A percentile compares a stretch with the other conserved stretches of the same genome.
phyloP scores from a whole-genome alignment of 2,113 vertebrate genomes.

The Tricholaema leucomelas region DNA sequence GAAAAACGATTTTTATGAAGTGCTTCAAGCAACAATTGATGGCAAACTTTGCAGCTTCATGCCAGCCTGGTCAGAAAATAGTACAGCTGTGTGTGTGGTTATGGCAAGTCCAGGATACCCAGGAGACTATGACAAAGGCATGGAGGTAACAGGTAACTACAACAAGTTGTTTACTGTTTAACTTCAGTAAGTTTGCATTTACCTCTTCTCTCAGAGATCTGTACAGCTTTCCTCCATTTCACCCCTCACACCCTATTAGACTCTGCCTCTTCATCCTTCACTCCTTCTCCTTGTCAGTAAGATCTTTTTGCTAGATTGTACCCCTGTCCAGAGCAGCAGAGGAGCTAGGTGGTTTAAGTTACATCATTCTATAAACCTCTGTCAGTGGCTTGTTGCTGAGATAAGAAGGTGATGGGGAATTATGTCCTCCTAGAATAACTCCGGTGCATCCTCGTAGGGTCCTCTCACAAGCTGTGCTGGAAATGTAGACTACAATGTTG shows the following conservation, averaged over 20 bases:
- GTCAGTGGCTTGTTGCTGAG: not conserved
- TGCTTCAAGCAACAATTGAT: constrained; percentile 78
- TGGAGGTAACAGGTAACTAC: constrained; percentile 79
- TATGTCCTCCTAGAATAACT: not conserved
- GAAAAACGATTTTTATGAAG: constrained; percentile 85
- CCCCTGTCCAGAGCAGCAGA: not conserved
- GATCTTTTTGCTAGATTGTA: not conserved
- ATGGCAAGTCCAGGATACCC: constrained; percentile 87
- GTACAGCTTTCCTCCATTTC: not conserved
- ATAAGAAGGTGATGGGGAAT: not conserved
- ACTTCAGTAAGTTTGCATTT: not conserved
- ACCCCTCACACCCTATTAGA: not conserved
- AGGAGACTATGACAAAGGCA: constrained; percentile 78
- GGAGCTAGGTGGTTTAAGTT: not conserved
- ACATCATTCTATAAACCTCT: not conserved
- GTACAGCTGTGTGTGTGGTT: constrained; percentile 83
- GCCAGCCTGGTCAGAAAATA: constrained; percentile 80
- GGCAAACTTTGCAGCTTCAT: constrained; percentile 76
- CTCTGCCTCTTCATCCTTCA: not conserved
- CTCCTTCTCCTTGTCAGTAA: not conserved
- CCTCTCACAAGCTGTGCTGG: not conserved
- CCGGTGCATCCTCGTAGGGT: accelerated
- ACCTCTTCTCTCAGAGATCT: not conserved
- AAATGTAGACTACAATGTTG: not conserved
- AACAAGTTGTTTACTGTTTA: not conserved